A percentile compares a stretch with the other conserved stretches of the same genome.
Conservation (phyloP, 2,888 invertebrate species). For the Corythucha ciliata region DNA sequence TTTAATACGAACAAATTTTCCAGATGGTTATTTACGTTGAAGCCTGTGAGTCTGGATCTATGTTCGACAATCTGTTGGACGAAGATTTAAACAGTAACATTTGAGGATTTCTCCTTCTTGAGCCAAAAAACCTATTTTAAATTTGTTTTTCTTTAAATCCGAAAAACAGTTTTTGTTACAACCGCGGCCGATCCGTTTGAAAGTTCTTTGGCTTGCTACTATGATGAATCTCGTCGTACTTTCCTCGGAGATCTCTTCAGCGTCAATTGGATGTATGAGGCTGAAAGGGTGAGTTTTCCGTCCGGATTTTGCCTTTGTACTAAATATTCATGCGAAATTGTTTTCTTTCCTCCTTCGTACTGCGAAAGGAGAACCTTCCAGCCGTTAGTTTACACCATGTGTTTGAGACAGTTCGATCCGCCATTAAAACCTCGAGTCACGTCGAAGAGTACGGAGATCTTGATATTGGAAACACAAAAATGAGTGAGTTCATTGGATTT, state of each 20-base stretch:
- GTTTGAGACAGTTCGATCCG: too few species aligned
- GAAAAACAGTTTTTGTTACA: slow-evolving; percentile 51
- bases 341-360: too few species aligned
- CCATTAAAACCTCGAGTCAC: slow-evolving; percentile 49
- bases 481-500: slow-evolving; percentile 39
- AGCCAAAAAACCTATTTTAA: too few species aligned
- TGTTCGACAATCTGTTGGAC: slow-evolving; percentile 48
- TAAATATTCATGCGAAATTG: too few species aligned
- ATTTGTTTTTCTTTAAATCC: too few species aligned
- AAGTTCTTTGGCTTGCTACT: slow-evolving; percentile 52
- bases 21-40: slow-evolving; percentile 52
- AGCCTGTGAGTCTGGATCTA: slow-evolving; percentile 54
- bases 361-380: too few species aligned
- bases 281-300: too few species aligned
- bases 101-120: too few species aligned
- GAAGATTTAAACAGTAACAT: slow-evolving; percentile 44
- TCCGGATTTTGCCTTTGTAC: too few species aligned
- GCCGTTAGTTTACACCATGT: too few species aligned
- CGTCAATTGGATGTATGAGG: slow-evolving; percentile 55
- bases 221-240: slow-evolving; percentile 44
- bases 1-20: slow-evolving; percentile 29
- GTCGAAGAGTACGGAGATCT: slow-evolving; percentile 50
- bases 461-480: slow-evolving; percentile 37
- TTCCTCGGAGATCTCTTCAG: slow-evolving; percentile 53
- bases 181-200: slow-evolving; percentile 51